Percentiles rank a stretch among this genome's conserved stretches.
Evolutionary conservation across 2,888 invertebrate genomes (phyloP).

Genomic region (Nineta flava): DNA sequence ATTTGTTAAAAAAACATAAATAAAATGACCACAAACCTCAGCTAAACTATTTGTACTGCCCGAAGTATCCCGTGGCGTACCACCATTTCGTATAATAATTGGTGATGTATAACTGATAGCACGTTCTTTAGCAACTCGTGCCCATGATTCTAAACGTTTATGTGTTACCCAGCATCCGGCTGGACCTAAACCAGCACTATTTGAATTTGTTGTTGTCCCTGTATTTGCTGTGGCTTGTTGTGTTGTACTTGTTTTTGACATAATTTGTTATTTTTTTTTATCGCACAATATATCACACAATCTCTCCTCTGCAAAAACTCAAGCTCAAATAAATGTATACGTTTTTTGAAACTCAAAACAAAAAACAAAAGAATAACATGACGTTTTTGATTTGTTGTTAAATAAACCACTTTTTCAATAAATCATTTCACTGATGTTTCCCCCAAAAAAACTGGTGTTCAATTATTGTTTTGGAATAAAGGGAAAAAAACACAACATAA

Average conservation of each 20-base stretch:
- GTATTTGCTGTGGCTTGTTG: background rate
- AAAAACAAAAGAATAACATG: too few relatives aligned
- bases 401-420: too few relatives aligned
- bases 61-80: slow-evolving; percentile 30
- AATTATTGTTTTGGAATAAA: too few relatives aligned
- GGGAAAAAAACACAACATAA: too few relatives aligned
- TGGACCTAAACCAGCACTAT: slow-evolving; percentile 44
- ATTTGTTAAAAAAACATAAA: too few relatives aligned
- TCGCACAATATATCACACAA: too few relatives aligned
- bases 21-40: slow-evolving; percentile 5
- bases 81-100: slow-evolving; percentile 33
- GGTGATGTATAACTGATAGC: slow-evolving; percentile 23
- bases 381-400: too few relatives aligned
- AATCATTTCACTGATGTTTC: too few relatives aligned
- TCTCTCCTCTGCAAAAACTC: too few relatives aligned
- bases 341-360: too few relatives aligned
- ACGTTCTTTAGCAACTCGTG: slow-evolving; percentile 53
- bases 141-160: slow-evolving; percentile 62
- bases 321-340: too few relatives aligned
- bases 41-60: slow-evolving; percentile 14
- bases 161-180: slow-evolving; percentile 64
- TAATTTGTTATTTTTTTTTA: background rate
- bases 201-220: background rate
- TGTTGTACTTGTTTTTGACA: background rate
- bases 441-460: too few relatives aligned